These are phyloP conservation scores for Lamproptera curius DNA, from an alignment of 2,888 invertebrate genomes.

Conservation along the genomic window DNA sequence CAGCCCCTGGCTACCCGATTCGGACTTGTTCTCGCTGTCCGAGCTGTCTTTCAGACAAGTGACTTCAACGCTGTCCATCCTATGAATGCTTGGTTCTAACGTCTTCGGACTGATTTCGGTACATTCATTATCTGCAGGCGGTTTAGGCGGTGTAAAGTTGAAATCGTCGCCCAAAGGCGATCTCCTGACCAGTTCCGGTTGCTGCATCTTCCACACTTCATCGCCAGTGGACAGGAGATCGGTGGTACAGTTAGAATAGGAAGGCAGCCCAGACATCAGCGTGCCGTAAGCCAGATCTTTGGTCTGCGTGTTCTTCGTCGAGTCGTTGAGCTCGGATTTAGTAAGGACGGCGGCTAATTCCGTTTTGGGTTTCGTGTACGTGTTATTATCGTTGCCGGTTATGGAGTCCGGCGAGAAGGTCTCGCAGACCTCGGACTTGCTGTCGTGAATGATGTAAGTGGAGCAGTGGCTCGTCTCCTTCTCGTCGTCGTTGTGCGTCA, in stretches of 20 bases:
- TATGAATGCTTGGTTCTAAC: constrained; percentile 44
- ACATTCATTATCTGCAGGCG: constrained; percentile 28
- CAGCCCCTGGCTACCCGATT: constrained; percentile 29
- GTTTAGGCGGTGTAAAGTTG: constrained; percentile 42
- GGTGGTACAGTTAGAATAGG: constrained; percentile 62
- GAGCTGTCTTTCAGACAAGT: constrained; percentile 51
- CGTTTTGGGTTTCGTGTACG: constrained; percentile 61
- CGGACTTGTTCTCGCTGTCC: constrained; percentile 34
- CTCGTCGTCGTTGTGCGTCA: constrained; percentile 62
- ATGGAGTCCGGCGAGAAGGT: constrained; percentile 68
- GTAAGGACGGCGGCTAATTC: constrained; percentile 43
- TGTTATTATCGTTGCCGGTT: constrained; percentile 58
- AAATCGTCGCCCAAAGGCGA: constrained; percentile 45
- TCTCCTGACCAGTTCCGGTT: constrained; percentile 57
- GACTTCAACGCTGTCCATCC: constrained; percentile 65
- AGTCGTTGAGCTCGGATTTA: constrained; percentile 55
- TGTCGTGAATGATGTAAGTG: constrained; percentile 65
- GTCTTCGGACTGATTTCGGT: constrained; percentile 33
- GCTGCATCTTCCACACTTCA: constrained; percentile 54
- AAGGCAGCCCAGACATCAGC: constrained; percentile 55
- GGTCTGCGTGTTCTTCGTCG: constrained; percentile 55
- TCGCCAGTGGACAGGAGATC: constrained; percentile 51
- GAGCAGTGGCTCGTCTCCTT: constrained; percentile 58
- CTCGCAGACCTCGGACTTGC: constrained; percentile 57
- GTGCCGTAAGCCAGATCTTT: constrained; percentile 66